A percentile compares a stretch with the other conserved stretches of the same genome.
These are phyloP conservation scores for Holocentrus rufus DNA, from an alignment of 2,797 vertebrate species.

Conservation along the genomic window DNA sequence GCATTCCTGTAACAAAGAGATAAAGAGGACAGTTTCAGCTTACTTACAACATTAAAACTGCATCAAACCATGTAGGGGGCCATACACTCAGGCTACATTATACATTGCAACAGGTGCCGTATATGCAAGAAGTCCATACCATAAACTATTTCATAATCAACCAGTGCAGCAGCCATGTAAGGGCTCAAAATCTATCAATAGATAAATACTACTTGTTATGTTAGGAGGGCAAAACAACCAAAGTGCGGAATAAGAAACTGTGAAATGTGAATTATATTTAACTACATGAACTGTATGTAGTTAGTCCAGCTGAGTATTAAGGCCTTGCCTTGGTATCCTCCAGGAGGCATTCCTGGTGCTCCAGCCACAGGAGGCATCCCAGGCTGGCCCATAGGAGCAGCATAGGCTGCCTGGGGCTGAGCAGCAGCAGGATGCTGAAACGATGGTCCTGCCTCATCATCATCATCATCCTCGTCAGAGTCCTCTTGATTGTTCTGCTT, in stretches of 20 bases:
- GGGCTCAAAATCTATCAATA: too few relatives aligned
- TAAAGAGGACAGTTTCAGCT: conserved; percentile 1
- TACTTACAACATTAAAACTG: background rate
- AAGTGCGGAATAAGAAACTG: too few relatives aligned
- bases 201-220: too few relatives aligned
- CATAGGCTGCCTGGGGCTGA: conserved; percentile 89
- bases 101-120: too few relatives aligned
- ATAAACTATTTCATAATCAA: too few relatives aligned
- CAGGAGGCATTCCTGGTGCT: conserved; percentile 91
- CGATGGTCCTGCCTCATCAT: conserved; percentile 93
- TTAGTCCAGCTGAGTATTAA: background rate
- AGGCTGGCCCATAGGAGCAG: conserved; percentile 91
- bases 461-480: conserved; percentile 94
- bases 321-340: conserved; percentile 81
- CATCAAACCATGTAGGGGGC: background rate
- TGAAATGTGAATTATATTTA: too few relatives aligned
- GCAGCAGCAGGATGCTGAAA: conserved; percentile 86
- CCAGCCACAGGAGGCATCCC: conserved; percentile 89
- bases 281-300: background rate
- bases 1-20: conserved; percentile 87
- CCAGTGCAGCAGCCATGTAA: too few relatives aligned
- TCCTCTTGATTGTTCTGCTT: conserved; percentile 91
- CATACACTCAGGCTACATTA: background rate
- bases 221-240: too few relatives aligned
- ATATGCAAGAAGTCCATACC: background rate